These are phyloP conservation scores for Origma solitaria DNA, from an alignment of 2,113 vertebrate species.

Conservation along the genomic window DNA sequence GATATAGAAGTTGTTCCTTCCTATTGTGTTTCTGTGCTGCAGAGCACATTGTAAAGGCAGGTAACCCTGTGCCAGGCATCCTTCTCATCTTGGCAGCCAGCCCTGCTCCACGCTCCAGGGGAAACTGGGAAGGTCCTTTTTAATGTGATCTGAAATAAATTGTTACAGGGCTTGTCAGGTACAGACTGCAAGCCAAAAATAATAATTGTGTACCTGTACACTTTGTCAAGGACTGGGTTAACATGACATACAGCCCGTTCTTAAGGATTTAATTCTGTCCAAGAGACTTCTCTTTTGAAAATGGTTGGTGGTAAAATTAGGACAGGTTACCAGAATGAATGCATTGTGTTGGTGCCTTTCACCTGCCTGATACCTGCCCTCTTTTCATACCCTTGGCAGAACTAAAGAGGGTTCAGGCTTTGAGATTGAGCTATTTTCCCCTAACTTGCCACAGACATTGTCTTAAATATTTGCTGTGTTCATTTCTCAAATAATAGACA, in stretches of 20 bases:
- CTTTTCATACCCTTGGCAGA: neutral
- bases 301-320: neutral
- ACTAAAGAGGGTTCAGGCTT: neutral
- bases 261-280: neutral
- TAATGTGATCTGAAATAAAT: neutral
- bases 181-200: neutral
- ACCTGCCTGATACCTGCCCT: neutral
- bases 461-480: neutral
- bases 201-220: neutral
- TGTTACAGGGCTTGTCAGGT: neutral
- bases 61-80: neutral
- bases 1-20: neutral
- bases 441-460: neutral
- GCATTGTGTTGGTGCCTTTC: neutral
- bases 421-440: neutral
- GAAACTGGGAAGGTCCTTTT: neutral
- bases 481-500: neutral
- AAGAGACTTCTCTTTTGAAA: neutral
- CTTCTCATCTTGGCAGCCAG: neutral
- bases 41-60: neutral
- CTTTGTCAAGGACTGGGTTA: neutral
- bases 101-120: neutral
- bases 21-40: neutral
- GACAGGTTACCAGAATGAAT: neutral
- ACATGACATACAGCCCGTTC: neutral